Percentiles rank a stretch among this genome's conserved stretches.
Conservation (phyloP, 2,113 vertebrate species). For the Oreocharis arfaki region DNA sequence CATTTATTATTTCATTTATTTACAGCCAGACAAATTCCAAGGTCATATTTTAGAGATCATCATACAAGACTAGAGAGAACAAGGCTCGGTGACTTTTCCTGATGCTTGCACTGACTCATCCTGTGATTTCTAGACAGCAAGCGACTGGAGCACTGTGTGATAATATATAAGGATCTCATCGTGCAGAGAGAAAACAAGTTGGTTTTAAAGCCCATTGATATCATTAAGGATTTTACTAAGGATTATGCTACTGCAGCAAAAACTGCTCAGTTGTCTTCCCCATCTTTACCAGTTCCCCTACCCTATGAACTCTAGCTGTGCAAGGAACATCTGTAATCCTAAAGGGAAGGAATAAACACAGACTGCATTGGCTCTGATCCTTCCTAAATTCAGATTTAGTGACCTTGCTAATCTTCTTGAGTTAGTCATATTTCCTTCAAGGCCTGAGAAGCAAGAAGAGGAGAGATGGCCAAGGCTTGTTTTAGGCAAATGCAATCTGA, state of each 20-base stretch:
- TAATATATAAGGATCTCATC: not conserved
- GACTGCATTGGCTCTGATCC: not conserved
- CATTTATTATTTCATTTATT: not conserved
- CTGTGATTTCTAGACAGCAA: not conserved
- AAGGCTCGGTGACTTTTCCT: not conserved
- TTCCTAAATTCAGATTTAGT: not conserved
- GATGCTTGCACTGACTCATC: not conserved
- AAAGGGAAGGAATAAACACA: not conserved
- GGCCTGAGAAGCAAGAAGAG: not conserved
- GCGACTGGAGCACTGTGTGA: rapidly evolving
- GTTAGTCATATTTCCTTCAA: not conserved
- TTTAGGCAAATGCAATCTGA: not conserved
- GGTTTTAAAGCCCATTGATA: not conserved
- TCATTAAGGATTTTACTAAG: not conserved
- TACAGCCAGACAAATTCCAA: not conserved
- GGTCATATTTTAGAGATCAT: not conserved
- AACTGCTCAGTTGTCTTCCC: not conserved
- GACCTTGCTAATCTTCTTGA: not conserved
- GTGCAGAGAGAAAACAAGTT: not conserved
- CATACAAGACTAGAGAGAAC: not conserved
- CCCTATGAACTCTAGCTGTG: not conserved
- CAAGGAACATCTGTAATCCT: not conserved
- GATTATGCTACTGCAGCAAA: not conserved
- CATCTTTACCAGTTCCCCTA: not conserved
- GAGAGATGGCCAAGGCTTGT: not conserved